phyloP scores from a whole-genome alignment of 2,113 vertebrate species.

The Dipodomys spectabilis region DNA sequence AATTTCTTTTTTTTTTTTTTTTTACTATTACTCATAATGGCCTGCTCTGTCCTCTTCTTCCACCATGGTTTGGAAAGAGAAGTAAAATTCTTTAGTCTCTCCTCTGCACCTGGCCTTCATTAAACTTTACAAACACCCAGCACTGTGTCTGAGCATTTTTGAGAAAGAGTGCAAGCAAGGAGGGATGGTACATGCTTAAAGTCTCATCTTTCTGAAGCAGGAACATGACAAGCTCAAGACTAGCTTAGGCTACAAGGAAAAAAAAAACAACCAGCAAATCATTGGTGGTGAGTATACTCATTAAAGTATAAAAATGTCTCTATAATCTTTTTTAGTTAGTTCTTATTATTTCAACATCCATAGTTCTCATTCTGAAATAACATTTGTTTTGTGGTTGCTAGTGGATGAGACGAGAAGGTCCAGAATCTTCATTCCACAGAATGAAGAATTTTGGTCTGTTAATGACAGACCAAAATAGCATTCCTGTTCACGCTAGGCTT shows the following conservation, averaged over 20 bases:
- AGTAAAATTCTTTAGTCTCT: constrained; percentile 23
- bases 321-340: constrained; percentile 54
- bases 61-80: not conserved
- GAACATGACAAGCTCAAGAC: too few relatives aligned
- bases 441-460: too few relatives aligned
- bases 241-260: too few relatives aligned
- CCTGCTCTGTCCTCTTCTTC: not conserved
- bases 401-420: constrained; percentile 56
- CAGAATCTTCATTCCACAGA: constrained; percentile 59
- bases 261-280: not conserved
- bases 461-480: constrained; percentile 64
- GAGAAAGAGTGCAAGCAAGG: not conserved
- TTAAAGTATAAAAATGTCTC: constrained; percentile 42
- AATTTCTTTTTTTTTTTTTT: constrained; percentile 39
- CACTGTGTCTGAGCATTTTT: not conserved
- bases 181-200: too few relatives aligned
- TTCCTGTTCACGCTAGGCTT: constrained; percentile 63
- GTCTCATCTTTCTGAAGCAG: too few relatives aligned
- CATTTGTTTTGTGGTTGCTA: constrained; percentile 72
- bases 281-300: constrained; percentile 9
- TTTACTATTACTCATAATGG: not conserved
- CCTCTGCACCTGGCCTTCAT: constrained; percentile 57
- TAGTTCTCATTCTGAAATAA: constrained; percentile 64
- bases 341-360: constrained; percentile 58
- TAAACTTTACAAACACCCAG: constrained; percentile 52